Conservation (phyloP, 1,140 invertebrate genomes). For the Meloidogyne hapla region DNA sequence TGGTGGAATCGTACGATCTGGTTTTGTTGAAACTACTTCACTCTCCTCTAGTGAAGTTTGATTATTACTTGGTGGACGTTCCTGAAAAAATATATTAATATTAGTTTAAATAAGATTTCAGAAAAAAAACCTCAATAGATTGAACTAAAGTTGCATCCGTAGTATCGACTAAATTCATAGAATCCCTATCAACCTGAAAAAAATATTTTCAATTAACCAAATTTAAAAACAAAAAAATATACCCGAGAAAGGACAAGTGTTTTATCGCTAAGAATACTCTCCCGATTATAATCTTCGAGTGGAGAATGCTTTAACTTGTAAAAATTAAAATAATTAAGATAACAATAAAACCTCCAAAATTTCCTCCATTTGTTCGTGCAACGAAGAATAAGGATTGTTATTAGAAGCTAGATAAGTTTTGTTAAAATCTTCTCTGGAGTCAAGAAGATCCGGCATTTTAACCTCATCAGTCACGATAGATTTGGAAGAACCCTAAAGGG, state of each 20-base stretch:
- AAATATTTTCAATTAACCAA: neutral
- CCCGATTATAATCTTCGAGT: neutral
- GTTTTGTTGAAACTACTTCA: neutral
- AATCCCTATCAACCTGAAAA: neutral
- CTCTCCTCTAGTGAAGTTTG: conserved; percentile 11
- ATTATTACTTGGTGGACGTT: conserved; percentile 9
- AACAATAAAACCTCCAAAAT: neutral
- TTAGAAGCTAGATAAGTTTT: neutral
- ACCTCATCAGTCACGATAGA: neutral
- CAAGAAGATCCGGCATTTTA: neutral
- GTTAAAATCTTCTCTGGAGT: neutral
- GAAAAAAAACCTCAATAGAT: neutral
- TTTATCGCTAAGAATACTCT: neutral
- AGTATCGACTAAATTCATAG: neutral
- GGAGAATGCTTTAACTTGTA: neutral
- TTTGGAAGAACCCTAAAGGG: neutral
- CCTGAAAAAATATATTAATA: neutral
- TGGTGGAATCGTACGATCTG: conserved; percentile 5
- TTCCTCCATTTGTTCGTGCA: neutral
- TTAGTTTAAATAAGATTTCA: neutral
- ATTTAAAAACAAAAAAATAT: neutral
- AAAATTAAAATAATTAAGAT: neutral
- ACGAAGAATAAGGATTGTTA: neutral
- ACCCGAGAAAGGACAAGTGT: neutral
- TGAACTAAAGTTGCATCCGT: neutral